phyloP scores from a whole-genome alignment of 2,888 invertebrate genomes.

The Oxytorus armatus region DNA sequence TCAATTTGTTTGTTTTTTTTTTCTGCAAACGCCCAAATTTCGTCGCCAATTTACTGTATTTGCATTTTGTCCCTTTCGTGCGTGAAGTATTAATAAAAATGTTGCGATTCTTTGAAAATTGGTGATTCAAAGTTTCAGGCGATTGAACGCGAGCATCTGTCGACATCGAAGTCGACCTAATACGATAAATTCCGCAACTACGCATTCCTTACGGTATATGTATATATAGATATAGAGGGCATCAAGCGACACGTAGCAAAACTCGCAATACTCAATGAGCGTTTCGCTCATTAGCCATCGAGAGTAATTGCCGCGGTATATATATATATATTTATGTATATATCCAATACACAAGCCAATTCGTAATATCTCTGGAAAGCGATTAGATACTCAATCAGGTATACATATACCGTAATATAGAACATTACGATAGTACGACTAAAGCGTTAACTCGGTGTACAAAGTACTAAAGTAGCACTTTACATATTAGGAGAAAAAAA shows the following conservation, averaged over 20 bases:
- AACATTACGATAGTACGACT: not conserved
- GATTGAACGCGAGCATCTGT: not conserved
- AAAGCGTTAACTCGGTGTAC: not conserved
- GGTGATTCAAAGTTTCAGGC: not conserved
- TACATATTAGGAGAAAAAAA: not conserved
- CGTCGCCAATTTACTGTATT: too few relatives aligned
- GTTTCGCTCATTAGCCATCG: constrained; percentile 62
- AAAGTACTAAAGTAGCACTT: not conserved
- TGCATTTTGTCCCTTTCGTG: too few relatives aligned
- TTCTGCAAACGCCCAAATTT: too few relatives aligned
- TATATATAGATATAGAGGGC: not conserved
- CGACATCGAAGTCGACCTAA: constrained; percentile 19
- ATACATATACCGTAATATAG: constrained; percentile 3
- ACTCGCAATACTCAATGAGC: constrained; percentile 37
- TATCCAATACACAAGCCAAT: constrained; percentile 20
- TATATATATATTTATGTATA: not conserved
- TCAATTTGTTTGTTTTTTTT: too few relatives aligned
- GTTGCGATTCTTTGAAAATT: too few relatives aligned
- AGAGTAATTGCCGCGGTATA: constrained; percentile 55
- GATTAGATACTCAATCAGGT: constrained; percentile 59
- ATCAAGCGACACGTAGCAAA: constrained; percentile 14
- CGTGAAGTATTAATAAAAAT: too few relatives aligned
- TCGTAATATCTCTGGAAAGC: constrained; percentile 52
- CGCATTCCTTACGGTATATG: constrained; percentile 25
- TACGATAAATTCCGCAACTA: constrained; percentile 21